A percentile compares a stretch with the other conserved stretches of the same genome.
phyloP scores from a whole-genome alignment of 2,797 vertebrate species.

The Loris lydekkerianus region DNA sequence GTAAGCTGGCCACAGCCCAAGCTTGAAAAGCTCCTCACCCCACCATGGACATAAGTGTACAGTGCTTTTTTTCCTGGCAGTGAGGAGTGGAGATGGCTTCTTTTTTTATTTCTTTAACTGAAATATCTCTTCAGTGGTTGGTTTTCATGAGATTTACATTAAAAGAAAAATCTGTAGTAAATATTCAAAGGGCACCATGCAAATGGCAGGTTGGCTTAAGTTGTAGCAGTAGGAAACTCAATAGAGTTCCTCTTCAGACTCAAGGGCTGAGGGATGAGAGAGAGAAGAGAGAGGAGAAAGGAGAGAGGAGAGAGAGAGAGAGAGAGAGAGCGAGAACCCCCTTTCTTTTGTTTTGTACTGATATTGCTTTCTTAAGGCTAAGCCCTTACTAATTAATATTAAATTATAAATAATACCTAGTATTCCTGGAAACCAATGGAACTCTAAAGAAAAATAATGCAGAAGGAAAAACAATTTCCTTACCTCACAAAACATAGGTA shows the following conservation, averaged over 20 bases:
- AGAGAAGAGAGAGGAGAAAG: not conserved
- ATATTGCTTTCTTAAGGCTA: too few species aligned
- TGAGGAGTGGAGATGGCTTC: not conserved
- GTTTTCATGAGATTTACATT: not conserved
- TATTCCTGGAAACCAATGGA: not conserved
- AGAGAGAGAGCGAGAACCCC: not conserved
- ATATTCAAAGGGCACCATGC: not conserved
- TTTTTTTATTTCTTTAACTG: not conserved
- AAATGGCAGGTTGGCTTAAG: not conserved
- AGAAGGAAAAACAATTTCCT: constrained; percentile 77
- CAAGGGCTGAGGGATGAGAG: not conserved
- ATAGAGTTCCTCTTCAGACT: not conserved
- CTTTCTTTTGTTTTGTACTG: too few species aligned
- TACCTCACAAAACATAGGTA: constrained; percentile 99
- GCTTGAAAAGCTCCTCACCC: not conserved
- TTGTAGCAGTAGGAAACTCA: not conserved
- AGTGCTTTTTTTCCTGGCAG: not conserved
- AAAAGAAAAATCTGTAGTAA: not conserved
- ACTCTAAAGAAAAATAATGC: not conserved
- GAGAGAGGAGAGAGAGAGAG: too few species aligned
- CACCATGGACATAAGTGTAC: rapidly evolving
- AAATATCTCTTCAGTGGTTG: not conserved
- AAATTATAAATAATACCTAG: too few species aligned
- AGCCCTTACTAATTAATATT: too few species aligned
- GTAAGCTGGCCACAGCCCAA: not conserved